These are phyloP conservation scores for Dysidea cf. avara DNA, from an alignment of 37 sponge, comb jelly and placozoan species.

Conservation along the genomic window DNA sequence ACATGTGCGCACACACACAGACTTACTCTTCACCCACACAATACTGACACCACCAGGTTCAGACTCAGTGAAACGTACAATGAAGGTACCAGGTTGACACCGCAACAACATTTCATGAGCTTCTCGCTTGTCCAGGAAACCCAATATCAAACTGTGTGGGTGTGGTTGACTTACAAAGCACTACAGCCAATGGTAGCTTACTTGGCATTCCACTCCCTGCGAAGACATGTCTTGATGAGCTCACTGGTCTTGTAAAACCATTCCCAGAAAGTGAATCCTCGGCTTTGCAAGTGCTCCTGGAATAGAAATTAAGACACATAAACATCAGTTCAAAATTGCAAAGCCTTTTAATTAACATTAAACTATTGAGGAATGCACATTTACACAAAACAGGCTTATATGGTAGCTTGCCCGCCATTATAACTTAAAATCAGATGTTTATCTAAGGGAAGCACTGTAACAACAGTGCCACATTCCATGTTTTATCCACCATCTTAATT, in stretches of 20 bases:
- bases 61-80: slow-evolving; percentile 84
- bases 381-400: too few relatives aligned
- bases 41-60: slow-evolving; percentile 79
- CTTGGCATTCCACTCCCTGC: slow-evolving; percentile 80
- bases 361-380: too few relatives aligned
- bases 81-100: slow-evolving; percentile 77
- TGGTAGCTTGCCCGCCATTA: too few relatives aligned
- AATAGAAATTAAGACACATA: slow-evolving; percentile 12
- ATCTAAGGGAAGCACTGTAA: too few relatives aligned
- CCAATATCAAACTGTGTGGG: slow-evolving; percentile 71
- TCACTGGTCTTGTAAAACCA: slow-evolving; percentile 94
- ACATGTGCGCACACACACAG: too few relatives aligned
- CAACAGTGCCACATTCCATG: too few relatives aligned
- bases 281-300: slow-evolving; percentile 61
- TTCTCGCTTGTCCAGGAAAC: slow-evolving; percentile 84
- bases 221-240: slow-evolving; percentile 83
- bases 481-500: too few relatives aligned
- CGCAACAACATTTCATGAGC: slow-evolving; percentile 73
- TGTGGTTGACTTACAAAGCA: not conserved
- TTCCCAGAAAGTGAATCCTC: slow-evolving; percentile 93
- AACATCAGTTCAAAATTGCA: too few relatives aligned
- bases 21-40: slow-evolving; percentile 68
- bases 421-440: too few relatives aligned
- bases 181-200: slow-evolving; percentile 21
- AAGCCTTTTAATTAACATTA: too few relatives aligned